A percentile compares a stretch with the other conserved stretches of the same genome.
Evolutionary conservation across 2,797 vertebrate genomes (phyloP).

Genomic region (Tiaroga cobitis): DNA sequence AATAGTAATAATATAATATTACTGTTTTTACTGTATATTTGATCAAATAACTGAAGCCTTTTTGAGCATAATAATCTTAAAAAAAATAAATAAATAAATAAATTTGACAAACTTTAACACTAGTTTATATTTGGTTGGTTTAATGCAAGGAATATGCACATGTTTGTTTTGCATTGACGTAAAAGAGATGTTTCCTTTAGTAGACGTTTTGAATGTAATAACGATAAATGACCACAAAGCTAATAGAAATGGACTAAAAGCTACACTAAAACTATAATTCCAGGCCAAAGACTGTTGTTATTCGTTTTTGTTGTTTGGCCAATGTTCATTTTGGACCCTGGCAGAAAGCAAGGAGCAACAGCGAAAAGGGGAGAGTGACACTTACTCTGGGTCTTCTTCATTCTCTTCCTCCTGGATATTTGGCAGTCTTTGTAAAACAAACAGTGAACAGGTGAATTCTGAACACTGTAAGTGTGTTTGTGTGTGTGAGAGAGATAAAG

Average conservation of each 20-base stretch:
- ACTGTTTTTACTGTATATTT: background rate
- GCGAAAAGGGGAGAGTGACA: conserved; percentile 27
- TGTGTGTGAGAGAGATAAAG: background rate
- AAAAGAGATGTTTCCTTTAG: background rate
- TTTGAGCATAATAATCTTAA: background rate
- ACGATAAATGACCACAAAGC: background rate
- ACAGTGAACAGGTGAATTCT: conserved; percentile 54
- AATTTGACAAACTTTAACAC: background rate
- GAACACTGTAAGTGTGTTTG: conserved; percentile 20
- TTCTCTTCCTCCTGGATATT: conserved; percentile 83
- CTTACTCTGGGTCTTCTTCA: conserved; percentile 82
- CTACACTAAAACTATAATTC: background rate
- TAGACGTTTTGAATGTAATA: background rate
- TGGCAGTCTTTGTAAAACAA: conserved; percentile 73
- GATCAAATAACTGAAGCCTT: background rate
- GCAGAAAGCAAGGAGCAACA: background rate
- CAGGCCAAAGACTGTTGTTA: background rate
- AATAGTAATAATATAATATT: background rate
- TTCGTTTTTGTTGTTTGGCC: background rate
- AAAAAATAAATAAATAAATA: no score
- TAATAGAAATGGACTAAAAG: background rate
- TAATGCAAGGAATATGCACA: background rate
- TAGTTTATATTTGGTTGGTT: background rate
- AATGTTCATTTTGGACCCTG: background rate
- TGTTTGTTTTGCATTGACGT: background rate